Base-by-base conservation (phyloP, 2,113 vertebrate species). In the Felis chaus region DNA sequence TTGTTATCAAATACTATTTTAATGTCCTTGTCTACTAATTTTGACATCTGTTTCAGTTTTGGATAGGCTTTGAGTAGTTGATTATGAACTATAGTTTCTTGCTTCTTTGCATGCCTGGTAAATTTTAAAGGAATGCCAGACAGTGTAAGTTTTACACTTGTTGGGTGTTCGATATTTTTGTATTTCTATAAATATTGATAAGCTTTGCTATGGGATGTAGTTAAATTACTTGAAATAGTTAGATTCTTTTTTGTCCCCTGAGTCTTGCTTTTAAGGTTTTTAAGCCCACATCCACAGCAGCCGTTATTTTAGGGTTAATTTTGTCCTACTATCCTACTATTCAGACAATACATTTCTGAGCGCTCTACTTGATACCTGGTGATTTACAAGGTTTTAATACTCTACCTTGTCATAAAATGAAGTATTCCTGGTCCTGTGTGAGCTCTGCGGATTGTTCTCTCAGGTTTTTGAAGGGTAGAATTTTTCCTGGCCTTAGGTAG, bases 21-120 rank as follows among this genome's bases (percentile, higher is more conserved):
- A 96, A 73, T 96, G 14, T 36, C 50, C 5, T 92, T 82, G 66
- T 95, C 55, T 95, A 21, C 31, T 91, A 83, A 83, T 74, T 95
- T 95, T 87, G 55, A 90, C 25, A 83, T 83, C n/a, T 82, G 13
- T 81, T 45, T 78, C 41, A 86, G 13, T 76, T 97, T 33, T 82
- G 10, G 39, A 18, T 80, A 92, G 36, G 19, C 55, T 96, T 96
- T 82, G 68, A 79, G 79, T 91, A 69, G 45, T 71, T 96, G 69
- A 96, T 84, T 88, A 76, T 45, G 39, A 41, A 76, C 41, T 76
- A 29, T 76, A 29, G 27, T 76, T 76, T 76, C 39, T 76, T 23
- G 25, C 39, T 76, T 29, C 73, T 76, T 76, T 45, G 39, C 39
- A 29, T 76, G 13, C 1, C 10, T 45, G 25, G 73, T 45, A 45